Evolutionary conservation across 1,140 invertebrate species (phyloP), one percentile per base, ranked within the genome.

Genomic region (Drosophila punjabiensis): DNA sequence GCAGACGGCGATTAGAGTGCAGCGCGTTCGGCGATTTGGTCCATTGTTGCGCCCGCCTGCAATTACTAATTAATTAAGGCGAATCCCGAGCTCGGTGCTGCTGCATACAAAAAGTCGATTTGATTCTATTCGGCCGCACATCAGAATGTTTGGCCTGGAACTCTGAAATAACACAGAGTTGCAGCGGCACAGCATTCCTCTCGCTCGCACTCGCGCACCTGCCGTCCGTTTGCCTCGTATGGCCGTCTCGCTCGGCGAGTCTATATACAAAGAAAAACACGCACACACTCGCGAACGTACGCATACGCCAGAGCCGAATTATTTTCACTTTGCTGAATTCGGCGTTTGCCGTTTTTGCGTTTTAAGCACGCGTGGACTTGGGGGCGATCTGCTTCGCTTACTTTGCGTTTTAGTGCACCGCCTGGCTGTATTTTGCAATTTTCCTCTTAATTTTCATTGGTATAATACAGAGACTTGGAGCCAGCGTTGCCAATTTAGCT

Each of bases 61-160:
- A 59, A 84, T 81, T 76, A 65, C 71, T 82, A 82, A 86, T 89
- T 85, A 89, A 89, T 81, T 79, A 79, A 76, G 64, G 70, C 73
- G 59, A 56, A 39, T 30, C 41, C 55, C 32, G 47, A 55, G 76
- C 65, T 71, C 20, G 18, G 33, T 58, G 20, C 35, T 43, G 35
- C 6, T 59, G 56, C 84, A 88, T 71, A 87, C 71, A 87, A 88
- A 88, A 88, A 88, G 81, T 88, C 85, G 85, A 88, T 88, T 86
- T 73, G 79, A 82, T 77, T 70, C 20, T 28, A 73, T 73, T 71
- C 70, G 67, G 70, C 52, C 67, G 55, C 37, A 74, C 80, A 79
- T 89, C 65, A 86, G 79, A 89, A 90, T 89, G 85, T 85, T 81
- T 89, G 85, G 84, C 84, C 79, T 86, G 83, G 76, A 87, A 86